A percentile compares a stretch with the other conserved stretches of the same genome.
Evolutionary conservation across 1,140 invertebrate genomes (phyloP).

Genomic region (Aphaenogaster rudis): DNA sequence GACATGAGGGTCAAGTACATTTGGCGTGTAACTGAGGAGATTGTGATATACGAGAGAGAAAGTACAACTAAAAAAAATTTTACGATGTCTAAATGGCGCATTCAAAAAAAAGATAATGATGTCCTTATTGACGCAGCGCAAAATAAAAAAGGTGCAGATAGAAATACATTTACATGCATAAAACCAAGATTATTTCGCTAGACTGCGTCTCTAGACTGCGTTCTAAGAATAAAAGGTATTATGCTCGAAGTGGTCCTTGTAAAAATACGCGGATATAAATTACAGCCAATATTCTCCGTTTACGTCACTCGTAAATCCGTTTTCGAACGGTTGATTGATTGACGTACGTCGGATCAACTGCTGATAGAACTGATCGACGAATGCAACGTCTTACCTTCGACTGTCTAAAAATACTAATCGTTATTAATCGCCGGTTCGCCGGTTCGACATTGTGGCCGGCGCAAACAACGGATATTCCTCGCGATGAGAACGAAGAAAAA

Average conservation of each 20-base stretch:
- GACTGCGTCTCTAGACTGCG: neutral
- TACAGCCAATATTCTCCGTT: neutral
- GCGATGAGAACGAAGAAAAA: neutral
- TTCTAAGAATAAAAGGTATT: constrained; percentile 6
- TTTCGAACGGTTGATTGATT: constrained; percentile 17
- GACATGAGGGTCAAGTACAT: constrained; percentile 25
- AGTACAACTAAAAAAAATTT: neutral
- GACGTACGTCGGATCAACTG: neutral
- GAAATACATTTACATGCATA: neutral
- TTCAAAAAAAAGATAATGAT: neutral
- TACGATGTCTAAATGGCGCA: neutral
- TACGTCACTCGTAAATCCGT: neutral
- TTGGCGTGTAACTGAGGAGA: neutral
- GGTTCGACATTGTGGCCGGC: neutral
- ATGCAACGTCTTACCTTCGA: constrained; percentile 29
- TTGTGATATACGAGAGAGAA: neutral
- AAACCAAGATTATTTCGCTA: neutral
- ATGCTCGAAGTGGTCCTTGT: neutral
- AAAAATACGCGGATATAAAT: constrained; percentile 1
- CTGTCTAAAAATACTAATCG: constrained; percentile 36
- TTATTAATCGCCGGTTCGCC: constrained; percentile 49
- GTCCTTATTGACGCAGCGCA: neutral
- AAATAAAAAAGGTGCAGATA: neutral
- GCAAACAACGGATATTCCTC: constrained; percentile 49
- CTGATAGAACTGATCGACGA: neutral